phyloP scores from a whole-genome alignment of 2,797 vertebrate genomes.

The Cyprinodon diabolis region DNA sequence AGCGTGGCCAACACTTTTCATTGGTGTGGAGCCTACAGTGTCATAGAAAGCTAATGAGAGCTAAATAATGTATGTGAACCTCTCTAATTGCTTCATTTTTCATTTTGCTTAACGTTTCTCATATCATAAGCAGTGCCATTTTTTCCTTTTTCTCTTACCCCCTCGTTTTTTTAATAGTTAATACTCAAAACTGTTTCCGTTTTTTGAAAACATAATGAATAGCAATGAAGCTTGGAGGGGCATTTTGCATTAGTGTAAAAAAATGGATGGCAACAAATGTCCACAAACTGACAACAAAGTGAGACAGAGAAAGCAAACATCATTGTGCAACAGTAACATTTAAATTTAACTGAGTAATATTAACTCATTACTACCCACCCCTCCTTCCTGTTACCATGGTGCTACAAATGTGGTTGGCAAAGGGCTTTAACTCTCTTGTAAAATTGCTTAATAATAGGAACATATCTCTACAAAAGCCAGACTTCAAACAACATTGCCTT shows the following conservation, averaged over 20 bases:
- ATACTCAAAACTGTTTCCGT: slow-evolving; percentile 70
- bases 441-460: no score
- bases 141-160: slow-evolving; percentile 51
- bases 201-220: slow-evolving; percentile 56
- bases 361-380: no score
- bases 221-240: slow-evolving; percentile 38
- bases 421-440: no score
- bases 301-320: no score
- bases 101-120: slow-evolving; percentile 84
- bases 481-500: no score
- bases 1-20: slow-evolving; percentile 82
- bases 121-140: slow-evolving; percentile 78
- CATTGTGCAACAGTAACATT: no score
- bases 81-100: slow-evolving; percentile 87
- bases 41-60: slow-evolving; percentile 88
- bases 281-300: no score
- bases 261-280: slow-evolving; percentile 7
- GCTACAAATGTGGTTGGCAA: no score
- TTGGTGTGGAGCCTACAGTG: slow-evolving; percentile 82
- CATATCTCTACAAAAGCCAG: no score
- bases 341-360: no score
- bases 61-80: slow-evolving; percentile 88
- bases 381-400: no score
- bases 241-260: slow-evolving; percentile 31
- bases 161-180: slow-evolving; percentile 70